Evolutionary conservation across 2,113 vertebrate species (phyloP).

Genomic region (Thamnophis sirtalis): DNA sequence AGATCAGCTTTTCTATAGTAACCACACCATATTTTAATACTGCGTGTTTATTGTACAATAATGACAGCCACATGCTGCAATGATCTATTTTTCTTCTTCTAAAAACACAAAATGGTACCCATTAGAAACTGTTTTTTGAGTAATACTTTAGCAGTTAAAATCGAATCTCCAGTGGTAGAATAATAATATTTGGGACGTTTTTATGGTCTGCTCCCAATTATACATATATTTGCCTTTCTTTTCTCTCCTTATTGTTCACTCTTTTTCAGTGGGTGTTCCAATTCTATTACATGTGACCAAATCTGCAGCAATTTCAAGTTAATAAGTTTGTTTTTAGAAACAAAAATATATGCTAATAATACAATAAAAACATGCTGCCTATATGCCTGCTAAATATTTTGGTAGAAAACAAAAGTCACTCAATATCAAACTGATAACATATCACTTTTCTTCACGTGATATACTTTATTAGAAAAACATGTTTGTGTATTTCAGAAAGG

Average conservation of each 20-base stretch:
- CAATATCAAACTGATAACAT: neutral
- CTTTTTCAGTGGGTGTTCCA: neutral
- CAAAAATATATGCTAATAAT: neutral
- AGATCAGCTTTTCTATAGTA: neutral
- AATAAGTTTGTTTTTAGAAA: neutral
- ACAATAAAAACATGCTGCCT: neutral
- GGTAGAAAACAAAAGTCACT: neutral
- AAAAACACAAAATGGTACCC: neutral
- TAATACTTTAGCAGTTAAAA: neutral
- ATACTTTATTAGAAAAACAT: neutral
- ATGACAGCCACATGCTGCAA: neutral
- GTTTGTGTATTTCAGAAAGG: neutral
- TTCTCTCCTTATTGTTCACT: neutral
- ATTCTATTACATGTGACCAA: neutral
- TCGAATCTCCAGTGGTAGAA: neutral
- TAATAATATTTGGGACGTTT: neutral
- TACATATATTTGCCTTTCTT: neutral
- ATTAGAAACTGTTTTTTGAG: neutral
- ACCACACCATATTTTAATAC: neutral
- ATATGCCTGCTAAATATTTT: neutral
- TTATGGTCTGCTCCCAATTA: neutral
- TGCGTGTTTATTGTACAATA: neutral
- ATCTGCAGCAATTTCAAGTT: neutral
- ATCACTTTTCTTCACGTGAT: neutral
- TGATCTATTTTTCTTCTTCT: neutral